Base-by-base conservation (phyloP, 2,113 vertebrate genomes). In the Trichomycterus rosablanca region DNA sequence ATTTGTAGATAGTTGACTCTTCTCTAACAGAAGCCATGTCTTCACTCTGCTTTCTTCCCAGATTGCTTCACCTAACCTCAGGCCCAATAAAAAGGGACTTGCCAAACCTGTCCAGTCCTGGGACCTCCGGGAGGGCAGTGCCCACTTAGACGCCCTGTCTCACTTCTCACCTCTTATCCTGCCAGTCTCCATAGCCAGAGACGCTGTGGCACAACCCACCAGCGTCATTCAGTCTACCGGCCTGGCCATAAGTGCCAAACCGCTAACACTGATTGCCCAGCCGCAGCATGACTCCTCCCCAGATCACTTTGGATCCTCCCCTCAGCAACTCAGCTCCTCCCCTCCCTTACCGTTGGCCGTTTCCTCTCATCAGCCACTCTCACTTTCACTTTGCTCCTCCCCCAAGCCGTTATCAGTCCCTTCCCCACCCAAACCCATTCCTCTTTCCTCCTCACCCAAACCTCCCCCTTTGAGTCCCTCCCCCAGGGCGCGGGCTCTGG, bases 151-250 rank as follows among this genome's bases (percentile, higher is more conserved):
- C 68, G 83, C 87, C 81, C 83, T 89, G 89, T n/a, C 92, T 86
- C 93, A 93, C 83, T 86, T 89, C 78, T 87, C 89, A 76, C 88
- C 89, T 0, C 88, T 89, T 83, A 81, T 90, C 83, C 7, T 30
- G 3, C 7, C 37, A 12, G 88, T 92, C 80, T 91, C 91, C 87
- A 81, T 90, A 86, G 83, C 89, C 80, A 89, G 89, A 73, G 92
- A 94, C 78, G 90, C 90, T 68, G 80, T 84, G 77, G 86, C 88
- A 76, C 92, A 92, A 83, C 93, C 95, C 76, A 93, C 93, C 77
- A 98, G 96, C 75, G 95, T 98, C 71, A 98, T 98, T 81, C 95
- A 98, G 88, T 94, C 93, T 83, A 97, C 93, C 4, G 94, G 95
- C 80, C 81, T 97, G 83, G 92, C 92, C 63, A 81, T 89, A 77